These are phyloP conservation scores for Oriolus oriolus DNA, from an alignment of 2,113 vertebrate genomes.

Conservation along the genomic window DNA sequence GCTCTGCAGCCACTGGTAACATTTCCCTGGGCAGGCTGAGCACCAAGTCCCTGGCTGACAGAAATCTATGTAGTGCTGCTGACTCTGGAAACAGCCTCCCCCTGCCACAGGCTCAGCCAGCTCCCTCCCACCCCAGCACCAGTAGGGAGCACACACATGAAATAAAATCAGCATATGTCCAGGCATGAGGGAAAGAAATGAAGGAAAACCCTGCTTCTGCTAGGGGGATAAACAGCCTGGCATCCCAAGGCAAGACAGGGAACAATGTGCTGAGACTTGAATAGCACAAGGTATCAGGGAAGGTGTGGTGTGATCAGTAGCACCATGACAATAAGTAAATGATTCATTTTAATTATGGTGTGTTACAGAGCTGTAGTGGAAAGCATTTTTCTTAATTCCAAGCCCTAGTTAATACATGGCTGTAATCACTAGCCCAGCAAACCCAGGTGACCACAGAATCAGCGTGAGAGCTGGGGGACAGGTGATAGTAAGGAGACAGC, in stretches of 20 bases:
- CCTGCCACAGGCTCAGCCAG: rapidly evolving
- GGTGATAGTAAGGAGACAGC: not conserved
- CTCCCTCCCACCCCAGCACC: not conserved
- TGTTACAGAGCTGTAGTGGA: not conserved
- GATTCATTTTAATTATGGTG: not conserved
- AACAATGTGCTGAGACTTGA: not conserved
- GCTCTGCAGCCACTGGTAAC: not conserved
- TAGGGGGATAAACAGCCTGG: not conserved
- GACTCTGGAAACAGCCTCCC: not conserved
- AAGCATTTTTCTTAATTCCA: not conserved
- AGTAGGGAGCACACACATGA: not conserved
- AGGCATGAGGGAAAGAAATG: not conserved
- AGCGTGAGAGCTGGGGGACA: not conserved
- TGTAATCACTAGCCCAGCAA: not conserved
- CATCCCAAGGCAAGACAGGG: not conserved
- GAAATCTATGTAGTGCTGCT: rapidly evolving
- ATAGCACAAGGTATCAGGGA: not conserved
- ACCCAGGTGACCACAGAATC: not conserved
- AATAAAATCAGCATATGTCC: not conserved
- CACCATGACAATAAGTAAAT: not conserved
- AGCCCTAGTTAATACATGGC: not conserved
- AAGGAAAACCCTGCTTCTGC: not conserved
- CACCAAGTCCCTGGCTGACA: not conserved
- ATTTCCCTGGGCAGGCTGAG: not conserved
- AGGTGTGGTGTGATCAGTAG: not conserved